phyloP scores from a whole-genome alignment of 2,113 vertebrate species.

The Pterocles burchelli region DNA sequence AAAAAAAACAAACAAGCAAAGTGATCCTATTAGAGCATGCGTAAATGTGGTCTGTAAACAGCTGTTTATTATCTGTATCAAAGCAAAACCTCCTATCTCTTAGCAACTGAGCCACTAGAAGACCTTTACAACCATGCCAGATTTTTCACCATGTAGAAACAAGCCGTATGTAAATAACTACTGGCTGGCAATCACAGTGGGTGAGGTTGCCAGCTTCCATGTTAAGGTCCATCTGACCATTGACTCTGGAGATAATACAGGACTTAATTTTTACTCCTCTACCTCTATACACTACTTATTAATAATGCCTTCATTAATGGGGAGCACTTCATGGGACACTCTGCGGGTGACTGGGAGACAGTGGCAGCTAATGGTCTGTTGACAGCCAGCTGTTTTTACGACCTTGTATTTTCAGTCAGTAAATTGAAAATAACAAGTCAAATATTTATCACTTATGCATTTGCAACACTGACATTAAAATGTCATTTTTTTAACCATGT shows the following conservation, averaged over 20 bases:
- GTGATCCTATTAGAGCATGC: not conserved
- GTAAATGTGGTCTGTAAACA: constrained; percentile 40
- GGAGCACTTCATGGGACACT: not conserved
- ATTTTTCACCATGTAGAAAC: not conserved
- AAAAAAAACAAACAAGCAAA: constrained; percentile 15
- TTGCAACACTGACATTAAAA: not conserved
- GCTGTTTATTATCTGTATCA: constrained; percentile 39
- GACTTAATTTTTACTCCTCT: not conserved
- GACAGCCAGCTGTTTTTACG: not conserved
- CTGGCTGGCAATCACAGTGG: not conserved
- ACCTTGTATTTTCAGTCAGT: not conserved
- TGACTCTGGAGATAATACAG: not conserved
- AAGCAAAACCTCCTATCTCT: not conserved
- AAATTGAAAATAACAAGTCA: not conserved
- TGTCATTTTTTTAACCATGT: not conserved
- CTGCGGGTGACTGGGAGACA: not conserved
- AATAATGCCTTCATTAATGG: not conserved
- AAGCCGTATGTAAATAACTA: not conserved
- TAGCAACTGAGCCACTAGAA: not conserved
- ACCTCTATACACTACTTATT: not conserved
- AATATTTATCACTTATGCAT: not conserved
- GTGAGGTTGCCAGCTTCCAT: not conserved
- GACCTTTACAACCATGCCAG: not conserved
- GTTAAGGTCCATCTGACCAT: not conserved
- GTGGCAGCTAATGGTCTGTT: not conserved